Evolutionary conservation across 1,140 invertebrate genomes (phyloP), one percentile per base, ranked within the genome.

Genomic region (Telenomus remus): DNA sequence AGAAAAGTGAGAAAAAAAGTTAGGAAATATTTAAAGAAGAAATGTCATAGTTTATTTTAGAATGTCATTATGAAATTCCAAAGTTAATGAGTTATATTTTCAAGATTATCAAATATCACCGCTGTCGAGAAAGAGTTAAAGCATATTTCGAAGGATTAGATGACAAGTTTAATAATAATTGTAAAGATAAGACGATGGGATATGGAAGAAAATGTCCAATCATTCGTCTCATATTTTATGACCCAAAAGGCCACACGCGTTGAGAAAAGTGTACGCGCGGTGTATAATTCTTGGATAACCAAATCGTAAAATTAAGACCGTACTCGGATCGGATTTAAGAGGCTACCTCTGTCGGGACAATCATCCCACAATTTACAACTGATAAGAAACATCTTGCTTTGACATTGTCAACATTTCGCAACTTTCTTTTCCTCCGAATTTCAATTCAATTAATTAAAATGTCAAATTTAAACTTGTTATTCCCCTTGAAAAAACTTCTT

Each of bases 301-400:
- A 51, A 57, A 57, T 57, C 64, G 27, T 59, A 57, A 68, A 57
- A 68, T 59, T 51, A 59, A 68, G 54, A 39, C n/a, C 42, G 43
- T 46, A 35, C 48, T 51, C 51, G 27, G 47, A 57, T 68, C 34
- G 15, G 44, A 15, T 51, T 46, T 46, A 46, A 34, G 15, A 59
- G 39, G 27, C 59, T 39, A 53, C 15, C 34, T 57, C 50, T 50
- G 48, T 34, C 19, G 19, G 19, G 19, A 27, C 19, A 27, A 27
- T 27, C 19, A 27, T 27, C 19, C 19, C 2, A 6, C 19, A 27
- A 27, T 27, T 27, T 27, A 27, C 19, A 27, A 27, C 19, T 27
- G 19, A 27, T 27, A 27, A 27, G 6, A 1, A 27, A 27, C 19
- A 1, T 27, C 19, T 27, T 27, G 19, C 19, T 27, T 27, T 27